Evolutionary conservation across 2,888 invertebrate species (phyloP).

Genomic region (Lithophane ornitopus): DNA sequence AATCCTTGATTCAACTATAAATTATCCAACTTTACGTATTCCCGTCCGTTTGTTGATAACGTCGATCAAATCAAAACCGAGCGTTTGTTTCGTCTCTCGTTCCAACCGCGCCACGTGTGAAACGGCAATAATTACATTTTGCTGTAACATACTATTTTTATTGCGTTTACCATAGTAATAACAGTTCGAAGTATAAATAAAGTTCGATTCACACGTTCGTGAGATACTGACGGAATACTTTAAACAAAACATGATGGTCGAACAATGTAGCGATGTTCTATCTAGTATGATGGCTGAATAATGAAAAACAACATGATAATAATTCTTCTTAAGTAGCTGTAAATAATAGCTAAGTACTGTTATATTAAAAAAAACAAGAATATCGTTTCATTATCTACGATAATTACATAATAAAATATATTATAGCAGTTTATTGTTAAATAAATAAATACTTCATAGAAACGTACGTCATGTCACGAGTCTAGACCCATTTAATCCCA

Average conservation of each 20-base stretch:
- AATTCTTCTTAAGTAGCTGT: not conserved
- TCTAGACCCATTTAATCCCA: constrained; percentile 3
- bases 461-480: constrained; percentile 7
- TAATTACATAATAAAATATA: constrained; percentile 9
- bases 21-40: constrained; percentile 63
- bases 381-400: constrained; percentile 1
- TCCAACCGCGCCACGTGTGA: constrained; percentile 38
- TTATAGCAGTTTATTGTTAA: constrained; percentile 20
- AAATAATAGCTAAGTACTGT: constrained; percentile 7
- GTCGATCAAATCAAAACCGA: constrained; percentile 48
- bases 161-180: constrained; percentile 58
- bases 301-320: constrained; percentile 19
- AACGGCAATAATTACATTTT: constrained; percentile 47
- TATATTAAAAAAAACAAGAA: constrained; percentile 24
- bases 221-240: constrained; percentile 50
- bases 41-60: constrained; percentile 56
- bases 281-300: constrained; percentile 3
- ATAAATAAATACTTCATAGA: constrained; percentile 31
- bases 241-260: constrained; percentile 37
- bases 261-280: constrained; percentile 41
- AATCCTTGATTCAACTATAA: constrained; percentile 55
- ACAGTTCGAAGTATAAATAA: constrained; percentile 53
- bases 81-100: constrained; percentile 50
- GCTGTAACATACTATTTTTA: constrained; percentile 57
- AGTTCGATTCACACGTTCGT: constrained; percentile 57